Evolutionary conservation across 2,888 invertebrate genomes (phyloP).

Genomic region (Carpatolechia fugitivella): DNA sequence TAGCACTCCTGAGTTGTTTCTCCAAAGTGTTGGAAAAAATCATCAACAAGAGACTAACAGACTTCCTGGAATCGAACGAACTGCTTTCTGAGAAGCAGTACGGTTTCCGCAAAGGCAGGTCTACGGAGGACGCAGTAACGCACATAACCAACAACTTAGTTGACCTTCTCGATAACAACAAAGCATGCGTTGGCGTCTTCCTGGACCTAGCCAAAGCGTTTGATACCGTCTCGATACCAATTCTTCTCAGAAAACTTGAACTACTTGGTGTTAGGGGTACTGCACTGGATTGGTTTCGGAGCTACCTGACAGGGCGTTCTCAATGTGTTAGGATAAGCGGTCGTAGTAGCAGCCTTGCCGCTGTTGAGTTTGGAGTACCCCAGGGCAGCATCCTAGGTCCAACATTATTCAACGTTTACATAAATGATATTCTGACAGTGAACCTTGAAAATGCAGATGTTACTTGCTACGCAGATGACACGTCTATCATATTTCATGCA

Average conservation of each 20-base stretch:
- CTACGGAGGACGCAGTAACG: conserved; percentile 12
- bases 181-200: conserved; percentile 5
- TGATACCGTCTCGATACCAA: conserved; percentile 18
- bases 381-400: conserved; percentile 23
- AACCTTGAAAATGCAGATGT: neutral
- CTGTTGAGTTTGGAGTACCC: conserved; percentile 17
- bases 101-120: conserved; percentile 15
- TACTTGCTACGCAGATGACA: neutral
- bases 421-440: conserved; percentile 4
- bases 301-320: conserved; percentile 14
- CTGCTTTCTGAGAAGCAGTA: conserved; percentile 13
- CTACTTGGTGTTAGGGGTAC: conserved; percentile 17
- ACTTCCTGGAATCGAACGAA: conserved; percentile 10
- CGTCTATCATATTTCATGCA: neutral
- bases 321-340: conserved; percentile 14
- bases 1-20: conserved; percentile 12
- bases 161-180: neutral
- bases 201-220: conserved; percentile 17
- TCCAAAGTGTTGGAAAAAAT: conserved; percentile 4
- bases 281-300: conserved; percentile 14
- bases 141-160: neutral
- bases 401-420: conserved; percentile 10
- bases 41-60: conserved; percentile 2
- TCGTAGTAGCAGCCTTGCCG: neutral
- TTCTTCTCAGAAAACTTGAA: conserved; percentile 20